These are phyloP conservation scores for Sebastes alutus DNA, from an alignment of 2,797 vertebrate species.

Conservation along the genomic window DNA sequence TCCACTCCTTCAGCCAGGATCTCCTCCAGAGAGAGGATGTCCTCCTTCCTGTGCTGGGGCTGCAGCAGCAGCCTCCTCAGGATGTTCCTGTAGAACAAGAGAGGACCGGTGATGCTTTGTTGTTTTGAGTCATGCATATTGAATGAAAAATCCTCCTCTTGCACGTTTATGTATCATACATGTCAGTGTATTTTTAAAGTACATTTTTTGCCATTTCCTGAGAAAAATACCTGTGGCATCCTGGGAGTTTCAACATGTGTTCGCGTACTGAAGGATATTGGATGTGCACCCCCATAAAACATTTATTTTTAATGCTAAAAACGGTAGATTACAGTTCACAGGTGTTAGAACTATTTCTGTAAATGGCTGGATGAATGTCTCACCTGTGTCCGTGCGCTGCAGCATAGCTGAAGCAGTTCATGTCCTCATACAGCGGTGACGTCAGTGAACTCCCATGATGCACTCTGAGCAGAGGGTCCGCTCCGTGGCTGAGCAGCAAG, in stretches of 20 bases:
- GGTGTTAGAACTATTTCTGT: background rate
- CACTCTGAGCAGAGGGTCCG: slow-evolving; percentile 91
- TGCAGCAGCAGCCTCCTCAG: slow-evolving; percentile 91
- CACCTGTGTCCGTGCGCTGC: slow-evolving; percentile 96
- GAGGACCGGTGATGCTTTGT: background rate
- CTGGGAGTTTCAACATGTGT: background rate
- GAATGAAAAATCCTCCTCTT: background rate
- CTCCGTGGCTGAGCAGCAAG: slow-evolving; percentile 87
- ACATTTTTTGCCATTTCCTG: too few relatives aligned
- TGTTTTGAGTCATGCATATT: too few relatives aligned
- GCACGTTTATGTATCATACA: background rate
- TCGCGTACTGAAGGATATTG: background rate
- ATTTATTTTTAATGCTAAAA: background rate
- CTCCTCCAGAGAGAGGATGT: slow-evolving; percentile 94
- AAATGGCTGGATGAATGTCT: background rate
- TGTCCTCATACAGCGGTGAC: slow-evolving; percentile 89
- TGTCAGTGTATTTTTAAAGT: too few relatives aligned
- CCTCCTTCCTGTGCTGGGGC: slow-evolving; percentile 86
- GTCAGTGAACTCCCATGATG: slow-evolving; percentile 87
- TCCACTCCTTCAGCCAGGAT: slow-evolving; percentile 95
- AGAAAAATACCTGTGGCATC: too few relatives aligned
- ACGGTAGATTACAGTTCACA: background rate
- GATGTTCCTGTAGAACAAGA: slow-evolving; percentile 84
- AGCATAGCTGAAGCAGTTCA: slow-evolving; percentile 96
- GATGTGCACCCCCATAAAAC: background rate